phyloP scores from a whole-genome alignment of 2,888 invertebrate species.

The Drosophila glabriapex region DNA sequence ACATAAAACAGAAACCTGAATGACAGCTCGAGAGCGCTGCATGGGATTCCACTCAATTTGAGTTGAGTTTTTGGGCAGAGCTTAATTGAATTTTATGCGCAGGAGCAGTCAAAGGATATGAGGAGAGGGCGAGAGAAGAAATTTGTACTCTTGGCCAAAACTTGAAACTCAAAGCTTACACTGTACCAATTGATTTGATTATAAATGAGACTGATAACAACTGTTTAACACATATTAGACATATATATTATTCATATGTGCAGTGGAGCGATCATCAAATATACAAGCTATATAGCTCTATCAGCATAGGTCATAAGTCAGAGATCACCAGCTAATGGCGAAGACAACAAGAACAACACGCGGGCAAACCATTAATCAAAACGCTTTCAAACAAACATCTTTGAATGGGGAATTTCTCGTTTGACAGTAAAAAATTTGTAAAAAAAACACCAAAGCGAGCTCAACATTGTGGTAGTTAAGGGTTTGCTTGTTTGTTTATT shows the following conservation, averaged over 20 bases:
- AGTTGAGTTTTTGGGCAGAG: constrained; percentile 38
- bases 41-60: constrained; percentile 33
- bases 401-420: constrained; percentile 41
- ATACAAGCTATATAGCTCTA: not conserved
- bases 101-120: constrained; percentile 58
- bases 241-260: not conserved
- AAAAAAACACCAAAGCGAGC: constrained; percentile 1
- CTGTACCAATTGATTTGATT: constrained; percentile 11
- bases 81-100: constrained; percentile 72
- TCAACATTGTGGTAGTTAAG: not conserved
- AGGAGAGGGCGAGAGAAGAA: constrained; percentile 10
- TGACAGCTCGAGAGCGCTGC: constrained; percentile 25
- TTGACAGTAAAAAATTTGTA: constrained; percentile 35
- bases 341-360: not conserved
- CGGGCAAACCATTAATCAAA: not conserved
- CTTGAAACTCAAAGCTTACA: constrained; percentile 46
- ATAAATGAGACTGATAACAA: constrained; percentile 1
- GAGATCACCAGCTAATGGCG: not conserved
- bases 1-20: constrained; percentile 6
- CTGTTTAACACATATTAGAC: not conserved
- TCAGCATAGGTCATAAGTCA: constrained; percentile 18
- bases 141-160: constrained; percentile 3
- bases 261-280: not conserved
- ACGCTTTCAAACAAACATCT: constrained; percentile 13
- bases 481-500: not conserved